Conservation (phyloP, 2,113 vertebrate genomes). For the Craseonycteris thonglongyai region DNA sequence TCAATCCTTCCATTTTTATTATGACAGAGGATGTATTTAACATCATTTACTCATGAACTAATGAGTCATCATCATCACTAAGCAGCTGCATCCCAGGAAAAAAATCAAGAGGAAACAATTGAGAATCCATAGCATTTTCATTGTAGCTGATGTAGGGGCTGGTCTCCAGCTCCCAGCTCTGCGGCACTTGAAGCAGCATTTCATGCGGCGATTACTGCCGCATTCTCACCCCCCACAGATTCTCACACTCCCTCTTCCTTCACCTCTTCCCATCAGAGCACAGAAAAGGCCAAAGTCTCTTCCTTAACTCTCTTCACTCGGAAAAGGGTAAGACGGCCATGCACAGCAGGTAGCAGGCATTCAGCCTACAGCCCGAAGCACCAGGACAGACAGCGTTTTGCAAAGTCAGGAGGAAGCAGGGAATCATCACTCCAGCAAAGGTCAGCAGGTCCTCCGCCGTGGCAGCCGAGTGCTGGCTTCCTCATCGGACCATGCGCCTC, state of each 20-base stretch:
- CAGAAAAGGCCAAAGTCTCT: background rate
- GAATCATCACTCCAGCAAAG: background rate
- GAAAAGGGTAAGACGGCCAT: background rate
- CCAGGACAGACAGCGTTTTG: background rate
- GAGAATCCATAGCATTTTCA: background rate
- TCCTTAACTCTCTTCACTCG: background rate
- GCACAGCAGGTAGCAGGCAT: background rate
- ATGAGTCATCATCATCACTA: background rate
- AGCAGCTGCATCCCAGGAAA: background rate
- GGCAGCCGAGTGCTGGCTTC: background rate
- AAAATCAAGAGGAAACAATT: background rate
- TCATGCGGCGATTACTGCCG: background rate
- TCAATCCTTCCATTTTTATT: background rate
- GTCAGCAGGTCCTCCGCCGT: background rate
- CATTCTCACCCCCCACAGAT: background rate
- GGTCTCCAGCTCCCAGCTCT: fast-evolving
- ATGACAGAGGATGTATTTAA: background rate
- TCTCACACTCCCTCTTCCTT: background rate
- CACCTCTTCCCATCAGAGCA: background rate
- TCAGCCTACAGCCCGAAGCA: background rate
- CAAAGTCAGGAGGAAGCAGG: background rate
- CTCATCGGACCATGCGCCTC: slow-evolving; percentile 33
- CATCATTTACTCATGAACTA: background rate
- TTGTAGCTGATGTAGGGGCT: background rate
- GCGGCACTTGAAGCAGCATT: background rate